Evolutionary conservation across 2,113 vertebrate species (phyloP), one percentile per base, ranked within the genome.

Genomic region (Ochotona curzoniae): DNA sequence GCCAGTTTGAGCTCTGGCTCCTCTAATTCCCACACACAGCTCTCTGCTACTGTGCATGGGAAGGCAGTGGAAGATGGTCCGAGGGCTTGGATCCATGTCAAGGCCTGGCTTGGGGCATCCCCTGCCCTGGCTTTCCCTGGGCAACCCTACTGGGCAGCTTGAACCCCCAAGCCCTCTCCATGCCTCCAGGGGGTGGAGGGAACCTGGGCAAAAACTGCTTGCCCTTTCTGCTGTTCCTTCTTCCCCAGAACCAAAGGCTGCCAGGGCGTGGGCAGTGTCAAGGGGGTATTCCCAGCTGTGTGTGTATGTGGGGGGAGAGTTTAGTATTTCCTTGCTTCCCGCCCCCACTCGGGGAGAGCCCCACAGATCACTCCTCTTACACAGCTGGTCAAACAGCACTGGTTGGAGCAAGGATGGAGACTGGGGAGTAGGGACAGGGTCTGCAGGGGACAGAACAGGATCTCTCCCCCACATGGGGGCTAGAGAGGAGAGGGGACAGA

Each of bases 381-480:
- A 7, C 0, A 13, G 30, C 26, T 38, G 61, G 30, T 17, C 26
- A 79, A 28, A 25, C 0, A 69, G 96, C 28, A n/a, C 0, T 0
- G n/a, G 5, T n/a, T 57, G 23, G 23, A n/a, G 51, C 10, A 51
- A 11, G 30, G 9, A 57, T 57, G 82, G 38, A 44, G 38, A 44
- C 6, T 44, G 38, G 38, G n/a, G 44, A 35, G n/a, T 13, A 70
- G 74, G 18, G 0, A 5, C 60, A 70, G 20, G 2, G 2, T 66
- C 26, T 78, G 0, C 1, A 9, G 86, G 30, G 38, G 1, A 5
- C 15, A 47, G 44, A 25, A 30, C 47, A 73, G 69, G 9, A 49
- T 57, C 20, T 7, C 26, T 75, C 67, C 23, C 69, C 35, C 14
- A 51, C 2, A 38, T 7, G 17, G 7, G 18, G 67, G 61, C 84